Conservation (phyloP, 2,888 invertebrate species). For the Drosophila trichaetosa region DNA sequence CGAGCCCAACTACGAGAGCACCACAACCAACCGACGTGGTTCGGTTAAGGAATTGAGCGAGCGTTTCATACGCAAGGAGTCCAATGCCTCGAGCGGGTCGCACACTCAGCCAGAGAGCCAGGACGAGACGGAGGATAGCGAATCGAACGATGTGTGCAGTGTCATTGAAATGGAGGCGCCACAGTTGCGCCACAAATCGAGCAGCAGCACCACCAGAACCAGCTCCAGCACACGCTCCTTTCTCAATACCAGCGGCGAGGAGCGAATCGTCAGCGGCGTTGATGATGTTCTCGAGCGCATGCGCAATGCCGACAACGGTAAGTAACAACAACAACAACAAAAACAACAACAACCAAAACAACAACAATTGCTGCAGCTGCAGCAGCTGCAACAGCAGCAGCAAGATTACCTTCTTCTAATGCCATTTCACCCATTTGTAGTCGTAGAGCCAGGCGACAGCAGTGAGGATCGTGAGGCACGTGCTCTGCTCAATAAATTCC, state of each 20-base stretch:
- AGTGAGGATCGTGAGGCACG: constrained; percentile 90
- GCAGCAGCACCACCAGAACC: constrained; percentile 67
- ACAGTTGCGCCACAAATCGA: constrained; percentile 70
- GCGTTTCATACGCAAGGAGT: constrained; percentile 89
- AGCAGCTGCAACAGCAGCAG: background rate
- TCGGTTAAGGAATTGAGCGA: constrained; percentile 92
- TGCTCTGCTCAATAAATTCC: constrained; percentile 92
- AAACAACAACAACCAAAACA: background rate
- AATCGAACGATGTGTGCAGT: constrained; percentile 75
- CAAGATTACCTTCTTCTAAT: background rate
- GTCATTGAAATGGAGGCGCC: constrained; percentile 73
- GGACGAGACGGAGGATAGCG: constrained; percentile 71
- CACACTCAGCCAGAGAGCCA: constrained; percentile 21
- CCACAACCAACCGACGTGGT: constrained; percentile 86
- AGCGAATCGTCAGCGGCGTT: constrained; percentile 90
- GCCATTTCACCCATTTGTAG: constrained; percentile 79
- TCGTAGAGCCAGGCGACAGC: constrained; percentile 88
- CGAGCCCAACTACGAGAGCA: constrained; percentile 16
- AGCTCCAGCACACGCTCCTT: constrained; percentile 87
- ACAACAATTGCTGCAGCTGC: background rate
- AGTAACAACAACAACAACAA: constrained; percentile 28
- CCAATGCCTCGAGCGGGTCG: constrained; percentile 73
- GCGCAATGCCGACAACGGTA: constrained; percentile 91
- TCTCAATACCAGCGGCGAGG: constrained; percentile 87
- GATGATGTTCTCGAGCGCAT: constrained; percentile 91